Percentiles rank a stretch among this genome's conserved stretches.
These are phyloP conservation scores for Aphidoletes aphidimyza DNA, from an alignment of 2,888 invertebrate species.

Conservation along the genomic window DNA sequence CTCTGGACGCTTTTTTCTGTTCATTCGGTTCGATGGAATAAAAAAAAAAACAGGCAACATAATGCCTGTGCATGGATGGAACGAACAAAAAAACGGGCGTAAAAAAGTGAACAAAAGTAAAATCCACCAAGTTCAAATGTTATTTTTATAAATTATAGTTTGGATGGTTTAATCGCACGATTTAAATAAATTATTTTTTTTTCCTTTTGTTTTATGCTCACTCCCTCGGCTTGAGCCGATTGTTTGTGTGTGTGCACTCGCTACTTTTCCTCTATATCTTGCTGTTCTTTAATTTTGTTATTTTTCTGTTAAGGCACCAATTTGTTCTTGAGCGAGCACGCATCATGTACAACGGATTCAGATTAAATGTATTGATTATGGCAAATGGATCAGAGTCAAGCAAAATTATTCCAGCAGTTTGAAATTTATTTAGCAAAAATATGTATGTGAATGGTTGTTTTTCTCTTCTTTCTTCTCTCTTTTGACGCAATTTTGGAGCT, in stretches of 20 bases:
- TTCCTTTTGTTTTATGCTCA: neutral
- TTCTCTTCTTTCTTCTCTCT: too few relatives aligned
- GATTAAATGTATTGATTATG: constrained; percentile 46
- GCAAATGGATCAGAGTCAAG: neutral
- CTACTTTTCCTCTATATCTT: neutral
- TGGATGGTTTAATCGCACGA: constrained; percentile 24
- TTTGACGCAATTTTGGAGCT: too few relatives aligned
- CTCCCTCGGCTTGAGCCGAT: too few relatives aligned
- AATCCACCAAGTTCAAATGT: constrained; percentile 31
- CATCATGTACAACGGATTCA: constrained; percentile 26
- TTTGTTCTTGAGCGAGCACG: neutral
- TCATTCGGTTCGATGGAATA: neutral
- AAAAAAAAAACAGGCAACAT: neutral
- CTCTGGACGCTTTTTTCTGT: neutral
- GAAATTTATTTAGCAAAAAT: constrained; percentile 7
- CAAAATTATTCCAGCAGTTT: constrained; percentile 9
- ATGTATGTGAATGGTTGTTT: neutral
- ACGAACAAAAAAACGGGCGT: neutral
- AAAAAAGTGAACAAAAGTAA: neutral
- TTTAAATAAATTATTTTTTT: constrained; percentile 33
- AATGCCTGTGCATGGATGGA: neutral
- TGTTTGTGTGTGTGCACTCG: neutral
- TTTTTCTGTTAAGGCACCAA: neutral
- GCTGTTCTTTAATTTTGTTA: neutral
- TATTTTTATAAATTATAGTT: constrained; percentile 51